Evolutionary conservation across 2,888 invertebrate species (phyloP), one percentile per base, ranked within the genome.

Genomic region (Mesorhabditis belari): DNA sequence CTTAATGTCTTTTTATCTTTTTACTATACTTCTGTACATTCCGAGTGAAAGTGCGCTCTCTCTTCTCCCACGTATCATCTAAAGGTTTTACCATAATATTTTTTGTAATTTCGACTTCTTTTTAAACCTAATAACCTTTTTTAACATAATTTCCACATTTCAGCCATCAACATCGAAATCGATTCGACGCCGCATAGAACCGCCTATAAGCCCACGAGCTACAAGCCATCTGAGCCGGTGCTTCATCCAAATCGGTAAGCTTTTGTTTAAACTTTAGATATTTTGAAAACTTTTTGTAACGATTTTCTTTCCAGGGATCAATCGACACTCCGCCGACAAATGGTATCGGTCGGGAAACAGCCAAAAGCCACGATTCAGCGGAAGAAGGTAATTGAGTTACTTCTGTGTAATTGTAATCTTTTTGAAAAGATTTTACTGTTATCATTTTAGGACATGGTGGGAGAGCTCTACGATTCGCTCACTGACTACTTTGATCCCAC

Each of bases 331-430:
- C 53, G 73, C 21, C 60, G 69, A 35, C 74, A 76, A 51, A 77
- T 80, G 67, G 71, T 72, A 52, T 76, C 76, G 5, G 63, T 79
- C 17, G 79, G 79, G 51, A 80, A 80, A 60, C 77, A 76, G 49
- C 78, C 78, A 2, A 77, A 77, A 62, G 65, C 67, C 12, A 65
- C 58, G 9, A 61, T 58, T 29, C 66, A 70, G 21, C 28, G 70
- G 27, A 67, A 67, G 58, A 65, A 68, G 44, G 75, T 73, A 53
- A 77, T n/a, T n/a, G n/a, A n/a, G n/a, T n/a, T n/a, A n/a, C n/a
- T n/a, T n/a, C n/a, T n/a, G n/a, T n/a, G n/a, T n/a, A n/a, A n/a
- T n/a, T n/a, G n/a, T n/a, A n/a, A n/a, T n/a, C n/a, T n/a, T n/a
- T n/a, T n/a, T n/a, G n/a, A 24, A 2, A 56, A 24, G 51, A 29